phyloP scores from a whole-genome alignment of 2,888 invertebrate genomes.

The Adelognathus sp. region DNA sequence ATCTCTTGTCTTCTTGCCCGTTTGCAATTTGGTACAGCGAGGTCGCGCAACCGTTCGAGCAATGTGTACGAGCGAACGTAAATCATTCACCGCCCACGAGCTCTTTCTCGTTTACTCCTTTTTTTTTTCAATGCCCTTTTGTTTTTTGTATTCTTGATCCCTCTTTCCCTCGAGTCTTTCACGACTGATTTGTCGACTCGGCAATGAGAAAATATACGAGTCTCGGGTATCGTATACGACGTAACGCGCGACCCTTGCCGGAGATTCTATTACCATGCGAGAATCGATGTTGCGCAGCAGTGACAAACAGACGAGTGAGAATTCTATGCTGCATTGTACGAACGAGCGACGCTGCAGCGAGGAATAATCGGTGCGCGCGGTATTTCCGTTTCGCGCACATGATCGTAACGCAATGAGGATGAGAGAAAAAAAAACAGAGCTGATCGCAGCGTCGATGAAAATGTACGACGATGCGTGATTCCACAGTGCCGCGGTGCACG shows the following conservation, averaged over 20 bases:
- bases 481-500: neutral
- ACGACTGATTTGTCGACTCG: conserved; percentile 48
- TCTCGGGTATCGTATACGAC: neutral
- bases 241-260: neutral
- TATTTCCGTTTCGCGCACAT: conserved; percentile 16
- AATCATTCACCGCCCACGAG: conserved; percentile 54
- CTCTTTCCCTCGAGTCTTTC: conserved; percentile 7
- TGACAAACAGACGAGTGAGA: neutral
- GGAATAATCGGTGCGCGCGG: neutral
- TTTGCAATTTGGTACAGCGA: conserved; percentile 54
- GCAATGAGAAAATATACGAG: conserved; percentile 9
- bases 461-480: conserved; percentile 35
- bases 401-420: neutral
- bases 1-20: neutral
- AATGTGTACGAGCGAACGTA: conserved; percentile 39
- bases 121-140: neutral
- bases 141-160: conserved; percentile 13
- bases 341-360: neutral
- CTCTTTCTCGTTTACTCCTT: conserved; percentile 10
- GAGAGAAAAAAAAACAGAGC: neutral
- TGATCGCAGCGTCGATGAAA: conserved; percentile 2
- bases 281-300: neutral
- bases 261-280: neutral
- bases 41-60: conserved; percentile 30
- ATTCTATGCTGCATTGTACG: neutral